Base-by-base conservation (phyloP, 2,888 invertebrate genomes). In the Heliothis peltigera region DNA sequence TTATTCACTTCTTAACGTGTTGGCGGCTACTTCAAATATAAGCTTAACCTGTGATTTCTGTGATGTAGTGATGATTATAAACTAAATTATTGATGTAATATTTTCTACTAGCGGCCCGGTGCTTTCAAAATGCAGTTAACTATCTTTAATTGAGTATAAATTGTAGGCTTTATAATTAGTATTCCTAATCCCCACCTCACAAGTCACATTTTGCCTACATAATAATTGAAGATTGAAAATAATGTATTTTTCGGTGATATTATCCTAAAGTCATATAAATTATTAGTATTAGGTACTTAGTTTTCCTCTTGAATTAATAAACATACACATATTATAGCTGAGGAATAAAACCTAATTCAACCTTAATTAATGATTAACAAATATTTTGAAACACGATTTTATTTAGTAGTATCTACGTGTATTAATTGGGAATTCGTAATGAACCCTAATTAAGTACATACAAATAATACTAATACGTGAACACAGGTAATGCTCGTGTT, bases 21-120 rank as follows among this genome's bases (percentile, higher is more conserved):
- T 77, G 80, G 70, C 77, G 73, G 21, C 43, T 49, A 67, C 60
- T 64, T 77, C 74, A 80, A 80, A 77, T 63, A 53, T 70, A 53
- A 62, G 42, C 44, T 62, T 59, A 66, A 70, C 74, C 51, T 63
- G 47, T 53, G 52, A 28, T 73, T 77, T 74, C 54, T 70, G 42
- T 52, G 60, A 62, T 61, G 46, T 57, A 32, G 42, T 55, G 46
- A 70, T 64, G 52, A 64, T 76, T 67, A 55, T 15, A 52, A 70
- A 62, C 47, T 44, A 51, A 59, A 67, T 62, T 54, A 61, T n/a
- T 43, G 60, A 44, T 62, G 61, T 59, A 51, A 55, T 76, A 64
- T 55, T 71, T 76, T 51, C 25, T 43, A 43, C 65, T 19, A n/a
- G 3, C 35, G 18, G 21, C 3, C 17, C 18, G 8, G 35, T 62